These are phyloP conservation scores for Phorcus lineatus DNA, from an alignment of 2,888 invertebrate species.

Conservation along the genomic window DNA sequence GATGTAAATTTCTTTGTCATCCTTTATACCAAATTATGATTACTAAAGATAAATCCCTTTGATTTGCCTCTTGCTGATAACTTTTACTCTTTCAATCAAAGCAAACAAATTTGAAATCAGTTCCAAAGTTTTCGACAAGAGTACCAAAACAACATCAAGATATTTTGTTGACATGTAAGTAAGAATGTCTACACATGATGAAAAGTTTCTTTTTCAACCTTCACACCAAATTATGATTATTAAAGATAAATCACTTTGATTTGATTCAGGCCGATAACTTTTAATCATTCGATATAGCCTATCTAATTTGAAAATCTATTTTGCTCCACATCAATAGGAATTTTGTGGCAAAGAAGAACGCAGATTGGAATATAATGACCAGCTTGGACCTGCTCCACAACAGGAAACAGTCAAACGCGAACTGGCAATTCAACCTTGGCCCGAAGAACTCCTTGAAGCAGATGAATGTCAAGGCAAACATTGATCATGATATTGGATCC, in stretches of 20 bases:
- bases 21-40: too few species aligned
- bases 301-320: too few species aligned
- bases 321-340: neutral
- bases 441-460: neutral
- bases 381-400: neutral
- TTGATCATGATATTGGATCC: neutral
- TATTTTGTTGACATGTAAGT: neutral
- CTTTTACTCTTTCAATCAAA: too few species aligned
- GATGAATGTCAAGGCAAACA: neutral
- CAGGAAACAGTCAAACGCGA: neutral
- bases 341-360: neutral
- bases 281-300: too few species aligned
- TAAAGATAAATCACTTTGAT: too few species aligned
- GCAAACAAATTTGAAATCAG: conserved; percentile 11
- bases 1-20: too few species aligned
- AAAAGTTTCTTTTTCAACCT: too few species aligned
- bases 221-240: too few species aligned
- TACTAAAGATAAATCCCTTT: too few species aligned
- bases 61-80: too few species aligned
- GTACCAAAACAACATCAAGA: neutral
- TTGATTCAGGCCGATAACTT: too few species aligned
- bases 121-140: neutral
- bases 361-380: neutral
- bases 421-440: neutral
- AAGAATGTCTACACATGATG: neutral